Evolutionary conservation across 2,797 vertebrate genomes (phyloP), one percentile per base, ranked within the genome.

Genomic region (Adrianichthys oophorus): DNA sequence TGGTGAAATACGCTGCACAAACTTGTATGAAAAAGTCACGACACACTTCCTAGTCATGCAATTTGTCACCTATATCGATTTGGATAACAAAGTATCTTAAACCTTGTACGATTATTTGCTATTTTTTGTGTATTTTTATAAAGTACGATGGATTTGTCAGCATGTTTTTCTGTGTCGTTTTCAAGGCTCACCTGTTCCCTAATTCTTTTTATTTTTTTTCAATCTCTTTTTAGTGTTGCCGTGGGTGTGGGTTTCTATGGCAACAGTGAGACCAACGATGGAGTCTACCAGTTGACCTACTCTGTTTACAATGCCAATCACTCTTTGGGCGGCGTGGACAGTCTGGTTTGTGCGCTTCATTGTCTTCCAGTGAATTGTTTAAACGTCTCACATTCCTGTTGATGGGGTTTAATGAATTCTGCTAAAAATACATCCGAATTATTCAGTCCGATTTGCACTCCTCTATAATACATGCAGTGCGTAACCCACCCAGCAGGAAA

Each of bases 181-280:
- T 48, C 51, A 57, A 72, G 15, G 10, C 74, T 81, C 16, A 83
- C 72, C 70, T 81, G 60, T 53, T 40, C 62, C 42, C 43, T 41
- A 13, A 37, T 37, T 26, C 7, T 7, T 32, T 37, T 12, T 12
- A 3, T 37, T 19, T 46, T 7, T 7, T 4, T 45, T 23, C 68
- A 43, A 12, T 74, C 13, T 75, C 64, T 75, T 65, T 41, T 47
- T 79, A 98, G 97, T 12, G 80, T 91, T 5, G 95, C 96, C 0
- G 92, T 99, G 14, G 96, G 96, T 12, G 69, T 96, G 29, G 97
- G 97, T 88, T 98, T 98, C 89, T 98, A 98, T 6, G 96, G 96
- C 70, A 98, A 98, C 93, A 98, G 97, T 0, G 96, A 99, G 91
- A 94, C 94, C 77, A 96, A 95, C 0, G 97, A 98, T 0, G 96